A percentile compares a stretch with the other conserved stretches of the same genome.
These are phyloP conservation scores for Paralvinella palmiformis DNA, from an alignment of 1,140 invertebrate species.

Conservation along the genomic window DNA sequence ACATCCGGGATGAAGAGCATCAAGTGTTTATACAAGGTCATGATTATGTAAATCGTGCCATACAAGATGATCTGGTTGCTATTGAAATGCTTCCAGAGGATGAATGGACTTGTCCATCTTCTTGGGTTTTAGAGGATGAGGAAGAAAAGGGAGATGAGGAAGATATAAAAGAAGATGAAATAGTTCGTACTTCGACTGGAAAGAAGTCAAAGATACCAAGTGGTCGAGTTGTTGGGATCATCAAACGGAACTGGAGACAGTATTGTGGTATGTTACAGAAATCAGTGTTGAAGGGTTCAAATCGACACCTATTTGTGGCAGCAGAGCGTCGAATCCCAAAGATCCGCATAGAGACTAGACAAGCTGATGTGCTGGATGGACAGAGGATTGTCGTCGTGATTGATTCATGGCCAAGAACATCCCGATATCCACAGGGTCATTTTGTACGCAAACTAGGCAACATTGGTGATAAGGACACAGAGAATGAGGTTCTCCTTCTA, in stretches of 20 bases:
- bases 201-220: conserved; percentile 59
- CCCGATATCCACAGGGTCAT: conserved; percentile 57
- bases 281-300: conserved; percentile 70
- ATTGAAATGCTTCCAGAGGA: conserved; percentile 82
- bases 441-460: conserved; percentile 51
- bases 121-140: conserved; percentile 61
- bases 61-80: conserved; percentile 92
- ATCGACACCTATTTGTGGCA: conserved; percentile 59
- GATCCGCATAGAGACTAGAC: conserved; percentile 50
- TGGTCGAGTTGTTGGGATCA: conserved; percentile 87
- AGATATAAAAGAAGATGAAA: conserved; percentile 27
- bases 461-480: conserved; percentile 76
- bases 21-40: conserved; percentile 86
- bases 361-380: conserved; percentile 38
- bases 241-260: conserved; percentile 85
- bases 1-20: conserved; percentile 55
- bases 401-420: conserved; percentile 50
- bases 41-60: conserved; percentile 82
- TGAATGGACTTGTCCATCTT: conserved; percentile 78
- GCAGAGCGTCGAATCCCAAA: conserved; percentile 51
- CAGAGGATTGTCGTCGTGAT: conserved; percentile 53
- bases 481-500: conserved; percentile 87
- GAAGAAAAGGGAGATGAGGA: conserved; percentile 51
- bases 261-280: conserved; percentile 85
- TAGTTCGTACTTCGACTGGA: background rate